Percentiles rank a stretch among this genome's conserved stretches.
phyloP scores from a whole-genome alignment of 2,113 vertebrate genomes.

The Phodopus roborovskii region DNA sequence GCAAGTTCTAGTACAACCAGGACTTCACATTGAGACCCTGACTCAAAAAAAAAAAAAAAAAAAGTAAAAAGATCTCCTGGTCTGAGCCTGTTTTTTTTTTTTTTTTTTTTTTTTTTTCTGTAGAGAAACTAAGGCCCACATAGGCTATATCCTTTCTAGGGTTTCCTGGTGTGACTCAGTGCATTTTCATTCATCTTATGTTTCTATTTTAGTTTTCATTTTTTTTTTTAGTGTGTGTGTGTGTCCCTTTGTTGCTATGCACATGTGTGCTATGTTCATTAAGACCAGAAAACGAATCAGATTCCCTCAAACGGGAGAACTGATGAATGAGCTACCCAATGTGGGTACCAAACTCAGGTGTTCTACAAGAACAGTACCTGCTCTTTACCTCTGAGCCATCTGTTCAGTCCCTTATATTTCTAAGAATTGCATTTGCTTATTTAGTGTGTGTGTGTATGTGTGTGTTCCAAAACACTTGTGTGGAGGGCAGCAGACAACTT shows the following conservation, averaged over 20 bases:
- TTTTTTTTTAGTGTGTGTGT: too few species aligned
- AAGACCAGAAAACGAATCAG: neutral
- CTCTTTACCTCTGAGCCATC: neutral
- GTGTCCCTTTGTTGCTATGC: neutral
- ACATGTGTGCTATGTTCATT: neutral
- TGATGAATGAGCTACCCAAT: neutral
- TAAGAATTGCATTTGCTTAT: neutral
- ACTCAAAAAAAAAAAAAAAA: neutral
- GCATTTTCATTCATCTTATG: slow-evolving; percentile 31
- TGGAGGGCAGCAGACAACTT: neutral
- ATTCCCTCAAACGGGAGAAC: neutral
- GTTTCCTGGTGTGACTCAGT: neutral
- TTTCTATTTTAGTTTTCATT: neutral
- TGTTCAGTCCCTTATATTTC: neutral
- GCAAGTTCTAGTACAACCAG: neutral
- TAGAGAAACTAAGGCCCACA: neutral
- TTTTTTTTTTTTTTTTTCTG: neutral
- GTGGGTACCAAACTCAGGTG: neutral
- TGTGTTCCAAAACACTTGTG: neutral
- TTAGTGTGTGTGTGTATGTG: neutral
- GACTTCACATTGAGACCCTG: neutral
- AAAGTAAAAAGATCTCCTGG: neutral
- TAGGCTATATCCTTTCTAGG: neutral
- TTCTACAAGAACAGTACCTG: neutral
- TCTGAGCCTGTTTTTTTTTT: neutral